Base-by-base conservation (phyloP, 2,113 vertebrate species). In the Bos javanicus region DNA sequence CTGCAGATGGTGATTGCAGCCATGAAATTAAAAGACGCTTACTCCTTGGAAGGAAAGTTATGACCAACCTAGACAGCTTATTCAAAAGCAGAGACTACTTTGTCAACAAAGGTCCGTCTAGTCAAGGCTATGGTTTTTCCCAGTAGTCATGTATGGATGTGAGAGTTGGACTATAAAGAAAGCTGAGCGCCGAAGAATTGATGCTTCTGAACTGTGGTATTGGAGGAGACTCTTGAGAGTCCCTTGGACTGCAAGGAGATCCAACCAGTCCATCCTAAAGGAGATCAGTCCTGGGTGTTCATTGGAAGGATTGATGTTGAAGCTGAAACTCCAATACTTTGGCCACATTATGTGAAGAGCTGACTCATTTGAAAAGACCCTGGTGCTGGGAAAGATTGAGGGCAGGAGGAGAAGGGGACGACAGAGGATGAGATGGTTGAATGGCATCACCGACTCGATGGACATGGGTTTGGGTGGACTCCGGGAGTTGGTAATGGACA, bases 51-150 rank as follows among this genome's bases (percentile, higher is more conserved):
- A 67, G 64, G 64, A 67, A 67, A 67, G 17, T 67, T 67, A 67
- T 67, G 64, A 67, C 33, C 64, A 67, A 10, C 9, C 33, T 67
- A 67, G 64, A 67, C 2, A 67, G 33, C 33, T 36, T 67, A 36
- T 36, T 67, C 1, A 36, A 67, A 67, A n/a, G 64, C 62, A 19
- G 62, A 67, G 62, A 19, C 33, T 67, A 67, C 16, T 19, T 19
- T 67, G 16, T 0, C 33, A n/a, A n/a, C 16, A 5, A 19, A 10
- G 16, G 7, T n/a, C 33, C 0, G 0, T n/a, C 62, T 67, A 0
- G 33, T 67, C 16, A 67, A 67, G 33, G 62, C 62, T 67, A n/a
- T 67, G 16, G 62, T n/a, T n/a, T 67, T 67, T n/a, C 33, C 59
- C 4, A 67, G 62, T 67, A 0, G 62, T 67, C 62, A 67, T 67